phyloP scores from a whole-genome alignment of 2,888 invertebrate species.

The Rosalia funebris region DNA sequence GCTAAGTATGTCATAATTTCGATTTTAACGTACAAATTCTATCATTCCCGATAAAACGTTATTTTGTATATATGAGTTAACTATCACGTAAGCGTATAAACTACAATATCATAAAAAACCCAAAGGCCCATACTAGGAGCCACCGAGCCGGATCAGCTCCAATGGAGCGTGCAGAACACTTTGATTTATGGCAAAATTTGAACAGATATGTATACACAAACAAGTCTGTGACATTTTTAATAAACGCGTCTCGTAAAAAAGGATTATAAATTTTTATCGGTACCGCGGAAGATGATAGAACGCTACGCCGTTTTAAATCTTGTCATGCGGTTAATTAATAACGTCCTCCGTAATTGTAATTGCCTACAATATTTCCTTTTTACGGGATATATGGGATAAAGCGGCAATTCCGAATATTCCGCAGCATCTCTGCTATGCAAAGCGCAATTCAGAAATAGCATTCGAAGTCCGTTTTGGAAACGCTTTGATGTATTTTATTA shows the following conservation, averaged over 20 bases:
- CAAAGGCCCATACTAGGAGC: slow-evolving; percentile 2
- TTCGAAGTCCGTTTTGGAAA: slow-evolving; percentile 12
- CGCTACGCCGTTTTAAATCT: neutral
- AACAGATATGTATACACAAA: slow-evolving; percentile 24
- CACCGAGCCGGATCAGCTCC: slow-evolving; percentile 10
- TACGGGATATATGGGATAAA: neutral
- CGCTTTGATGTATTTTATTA: slow-evolving; percentile 31
- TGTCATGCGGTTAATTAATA: neutral
- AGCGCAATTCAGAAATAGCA: slow-evolving; percentile 18
- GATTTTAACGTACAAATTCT: no score
- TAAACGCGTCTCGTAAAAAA: slow-evolving; percentile 12
- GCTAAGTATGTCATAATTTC: no score
- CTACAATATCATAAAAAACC: neutral
- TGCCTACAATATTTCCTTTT: neutral
- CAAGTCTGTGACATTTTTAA: slow-evolving; percentile 20
- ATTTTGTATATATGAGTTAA: neutral
- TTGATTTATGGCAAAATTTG: slow-evolving; percentile 22
- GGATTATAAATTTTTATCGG: neutral
- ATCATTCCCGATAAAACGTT: no score
- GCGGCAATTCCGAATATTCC: neutral
- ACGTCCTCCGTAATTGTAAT: neutral
- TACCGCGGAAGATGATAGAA: neutral
- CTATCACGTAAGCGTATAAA: neutral
- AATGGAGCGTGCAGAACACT: slow-evolving; percentile 19
- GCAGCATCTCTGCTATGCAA: slow-evolving; percentile 1